Percentiles rank a stretch among this genome's conserved stretches.
phyloP scores from a whole-genome alignment of 2,113 vertebrate genomes.

The Naja naja region DNA sequence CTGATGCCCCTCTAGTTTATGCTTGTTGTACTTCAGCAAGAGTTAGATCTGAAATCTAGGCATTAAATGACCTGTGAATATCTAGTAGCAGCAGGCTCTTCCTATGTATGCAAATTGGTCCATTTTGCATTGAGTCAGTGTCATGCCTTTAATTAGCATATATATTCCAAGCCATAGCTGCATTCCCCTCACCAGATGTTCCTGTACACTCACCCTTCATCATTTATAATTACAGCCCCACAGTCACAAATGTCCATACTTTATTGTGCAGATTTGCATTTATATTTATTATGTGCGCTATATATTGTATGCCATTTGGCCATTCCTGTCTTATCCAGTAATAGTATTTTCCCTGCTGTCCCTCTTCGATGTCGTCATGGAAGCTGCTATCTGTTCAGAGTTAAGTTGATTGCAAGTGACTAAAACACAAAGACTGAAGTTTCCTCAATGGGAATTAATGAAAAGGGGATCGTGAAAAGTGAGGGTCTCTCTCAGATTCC shows the following conservation, averaged over 20 bases:
- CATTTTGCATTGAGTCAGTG: not conserved
- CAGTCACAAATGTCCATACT: not conserved
- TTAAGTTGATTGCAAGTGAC: not conserved
- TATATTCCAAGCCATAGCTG: not conserved
- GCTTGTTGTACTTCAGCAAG: not conserved
- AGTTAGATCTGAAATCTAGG: not conserved
- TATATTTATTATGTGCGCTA: not conserved
- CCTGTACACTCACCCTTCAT: not conserved
- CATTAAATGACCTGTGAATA: not conserved
- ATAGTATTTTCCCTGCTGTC: not conserved
- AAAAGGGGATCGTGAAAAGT: not conserved
- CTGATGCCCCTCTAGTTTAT: not conserved
- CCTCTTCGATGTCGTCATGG: not conserved
- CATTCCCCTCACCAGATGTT: not conserved
- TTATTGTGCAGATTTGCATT: conserved; percentile 12
- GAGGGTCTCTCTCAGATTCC: not conserved
- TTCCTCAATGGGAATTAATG: not conserved
- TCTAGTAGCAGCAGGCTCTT: not conserved
- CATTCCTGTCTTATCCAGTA: not conserved
- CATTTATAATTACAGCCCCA: not conserved
- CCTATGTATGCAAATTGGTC: not conserved
- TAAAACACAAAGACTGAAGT: not conserved
- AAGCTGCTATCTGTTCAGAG: not conserved
- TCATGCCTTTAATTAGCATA: not conserved
- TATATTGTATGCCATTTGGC: not conserved